Evolutionary conservation across 2,797 vertebrate species (phyloP).

Genomic region (Cyprinella venusta): DNA sequence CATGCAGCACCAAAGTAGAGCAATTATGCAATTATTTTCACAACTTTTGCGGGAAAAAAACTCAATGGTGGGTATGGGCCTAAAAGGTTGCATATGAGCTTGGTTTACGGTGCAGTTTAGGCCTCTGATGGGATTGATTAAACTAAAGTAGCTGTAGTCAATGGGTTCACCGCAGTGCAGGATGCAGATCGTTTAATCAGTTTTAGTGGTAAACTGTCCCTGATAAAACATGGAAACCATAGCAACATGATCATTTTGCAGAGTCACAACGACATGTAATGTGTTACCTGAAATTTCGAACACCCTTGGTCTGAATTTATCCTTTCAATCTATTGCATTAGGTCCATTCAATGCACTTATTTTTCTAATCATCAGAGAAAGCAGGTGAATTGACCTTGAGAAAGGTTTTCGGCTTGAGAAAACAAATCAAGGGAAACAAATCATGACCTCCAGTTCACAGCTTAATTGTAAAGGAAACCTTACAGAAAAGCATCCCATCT

Average conservation of each 20-base stretch:
- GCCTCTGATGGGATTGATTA: background rate
- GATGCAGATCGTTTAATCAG: conserved; percentile 7
- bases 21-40: background rate
- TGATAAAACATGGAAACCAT: conserved; percentile 33
- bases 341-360: conserved; percentile 18
- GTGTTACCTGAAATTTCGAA: conserved; percentile 28
- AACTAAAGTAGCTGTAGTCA: conserved; percentile 15
- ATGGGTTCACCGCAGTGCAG: background rate
- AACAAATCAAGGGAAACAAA: conserved; percentile 36
- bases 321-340: conserved; percentile 19
- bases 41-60: background rate
- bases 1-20: background rate
- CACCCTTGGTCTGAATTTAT: conserved; percentile 30
- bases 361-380: conserved; percentile 16
- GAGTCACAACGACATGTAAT: background rate
- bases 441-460: background rate
- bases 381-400: conserved; percentile 37
- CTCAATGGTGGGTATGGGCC: background rate
- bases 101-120: background rate
- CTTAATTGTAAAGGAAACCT: background rate
- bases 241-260: conserved; percentile 16
- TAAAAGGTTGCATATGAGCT: background rate
- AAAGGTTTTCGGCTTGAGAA: background rate
- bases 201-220: conserved; percentile 11
- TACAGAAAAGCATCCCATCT: background rate